Base-by-base conservation (phyloP, 2,888 invertebrate genomes). In the Glyphotaelius pellucidus region DNA sequence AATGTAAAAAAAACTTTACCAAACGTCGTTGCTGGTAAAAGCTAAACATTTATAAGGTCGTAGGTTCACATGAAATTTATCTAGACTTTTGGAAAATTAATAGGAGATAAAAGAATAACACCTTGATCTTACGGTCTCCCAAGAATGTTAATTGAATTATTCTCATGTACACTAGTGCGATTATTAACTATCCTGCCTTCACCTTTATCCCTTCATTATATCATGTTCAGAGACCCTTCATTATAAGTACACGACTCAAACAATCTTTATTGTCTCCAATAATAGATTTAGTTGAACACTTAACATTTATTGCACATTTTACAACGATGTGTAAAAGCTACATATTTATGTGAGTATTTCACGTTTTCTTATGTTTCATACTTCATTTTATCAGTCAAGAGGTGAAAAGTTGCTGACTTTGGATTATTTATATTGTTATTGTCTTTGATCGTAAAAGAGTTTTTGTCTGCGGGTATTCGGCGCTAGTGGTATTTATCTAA, bases 331-430 rank as follows among this genome's bases (percentile, higher is more conserved):
- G 25, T 67, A 67, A 67, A 67, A 9, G 67, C n/a, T 67, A 67
- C n/a, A 67, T 67, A 67, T 25, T 9, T 67, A 67, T 67, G 7
- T n/a, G 25, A n/a, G 7, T 67, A 7, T 67, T 67, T 25, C 25
- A 67, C 4, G 25, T 67, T 67, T 67, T 25, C n/a, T 67, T 67
- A 67, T 7, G 67, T 67, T 25, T 67, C 9, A n/a, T 67, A 25
- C 67, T 67, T 67, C 67, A 25, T 81, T 81, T 38, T 12, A 85
- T 38, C 42, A 14, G n/a, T n/a, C n/a, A 4, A n/a, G 42, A 85
- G 85, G 85, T 85, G 85, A 38, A 85, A 85, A 85, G 25, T 85
- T 85, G 85, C 85, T 42, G 85, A 85, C 85, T n/a, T 32, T 25
- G 85, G 0, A 38, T 25, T 85, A 38, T 85, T 38, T 85, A n/a